Conservation (phyloP, 2,113 vertebrate species). For the Oriolus oriolus region DNA sequence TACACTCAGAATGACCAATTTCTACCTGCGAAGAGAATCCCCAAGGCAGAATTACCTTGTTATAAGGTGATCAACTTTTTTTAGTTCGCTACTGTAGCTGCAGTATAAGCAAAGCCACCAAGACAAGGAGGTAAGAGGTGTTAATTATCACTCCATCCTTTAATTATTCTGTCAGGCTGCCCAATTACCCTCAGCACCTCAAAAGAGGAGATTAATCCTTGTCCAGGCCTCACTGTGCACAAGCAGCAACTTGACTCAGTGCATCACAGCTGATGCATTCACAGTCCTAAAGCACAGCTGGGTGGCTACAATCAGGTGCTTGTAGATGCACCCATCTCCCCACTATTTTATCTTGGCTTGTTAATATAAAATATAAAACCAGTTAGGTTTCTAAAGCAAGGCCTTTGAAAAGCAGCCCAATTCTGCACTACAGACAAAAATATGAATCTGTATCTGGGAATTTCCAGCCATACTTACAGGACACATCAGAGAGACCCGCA, state of each 20-base stretch:
- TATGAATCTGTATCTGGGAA: background rate
- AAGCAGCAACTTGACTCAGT: background rate
- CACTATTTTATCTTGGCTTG: background rate
- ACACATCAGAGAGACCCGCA: constrained; percentile 96
- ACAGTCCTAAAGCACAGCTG: background rate
- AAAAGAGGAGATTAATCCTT: background rate
- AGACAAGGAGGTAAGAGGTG: background rate
- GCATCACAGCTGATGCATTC: background rate
- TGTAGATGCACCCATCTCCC: background rate
- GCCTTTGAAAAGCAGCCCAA: background rate
- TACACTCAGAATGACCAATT: background rate
- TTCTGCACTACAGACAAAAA: background rate
- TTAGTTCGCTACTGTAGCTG: background rate
- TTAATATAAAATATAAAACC: background rate
- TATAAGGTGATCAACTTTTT: background rate
- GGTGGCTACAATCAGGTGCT: background rate
- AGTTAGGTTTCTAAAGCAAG: background rate
- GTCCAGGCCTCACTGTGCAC: background rate
- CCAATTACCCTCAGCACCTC: background rate
- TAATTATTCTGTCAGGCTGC: background rate
- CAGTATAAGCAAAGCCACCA: background rate
- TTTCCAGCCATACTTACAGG: constrained; percentile 82
- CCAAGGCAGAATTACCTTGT: background rate
- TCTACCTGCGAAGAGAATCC: background rate
- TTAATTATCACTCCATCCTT: background rate